Evolutionary conservation across 2,113 vertebrate genomes (phyloP).

Genomic region (Tychaedon coryphoeus): DNA sequence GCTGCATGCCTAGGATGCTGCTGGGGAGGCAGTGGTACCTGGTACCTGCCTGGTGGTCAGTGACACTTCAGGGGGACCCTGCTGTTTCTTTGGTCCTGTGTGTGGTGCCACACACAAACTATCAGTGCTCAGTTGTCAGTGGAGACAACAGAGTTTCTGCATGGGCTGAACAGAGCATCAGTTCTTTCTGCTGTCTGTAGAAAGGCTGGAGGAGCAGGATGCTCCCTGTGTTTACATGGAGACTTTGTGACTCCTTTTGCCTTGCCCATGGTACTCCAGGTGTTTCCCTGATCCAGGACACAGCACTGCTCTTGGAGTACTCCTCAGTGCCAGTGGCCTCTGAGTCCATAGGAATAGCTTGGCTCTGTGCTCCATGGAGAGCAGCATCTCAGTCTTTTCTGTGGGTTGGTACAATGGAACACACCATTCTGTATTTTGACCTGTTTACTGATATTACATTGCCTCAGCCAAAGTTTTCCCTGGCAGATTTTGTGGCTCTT

Average conservation of each 20-base stretch:
- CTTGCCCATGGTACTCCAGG: not conserved
- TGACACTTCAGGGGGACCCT: accelerated
- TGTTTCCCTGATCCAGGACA: not conserved
- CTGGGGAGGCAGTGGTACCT: not conserved
- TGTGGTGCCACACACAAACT: not conserved
- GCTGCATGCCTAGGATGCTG: not conserved
- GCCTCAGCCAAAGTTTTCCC: not conserved
- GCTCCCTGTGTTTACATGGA: not conserved
- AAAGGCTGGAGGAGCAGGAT: not conserved
- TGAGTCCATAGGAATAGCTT: accelerated
- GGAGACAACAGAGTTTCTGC: not conserved
- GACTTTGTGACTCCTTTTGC: not conserved
- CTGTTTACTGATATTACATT: not conserved
- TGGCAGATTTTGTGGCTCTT: not conserved
- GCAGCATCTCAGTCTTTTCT: not conserved
- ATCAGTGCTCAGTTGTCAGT: not conserved
- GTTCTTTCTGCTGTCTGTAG: not conserved
- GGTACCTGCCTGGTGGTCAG: accelerated
- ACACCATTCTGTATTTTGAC: not conserved
- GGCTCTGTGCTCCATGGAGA: not conserved
- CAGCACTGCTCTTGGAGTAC: not conserved
- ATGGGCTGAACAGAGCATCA: not conserved
- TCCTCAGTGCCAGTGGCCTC: not conserved
- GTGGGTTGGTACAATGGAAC: not conserved
- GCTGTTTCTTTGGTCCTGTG: not conserved